phyloP scores from a whole-genome alignment of 2,113 vertebrate genomes.

The Notechis scutatus region DNA sequence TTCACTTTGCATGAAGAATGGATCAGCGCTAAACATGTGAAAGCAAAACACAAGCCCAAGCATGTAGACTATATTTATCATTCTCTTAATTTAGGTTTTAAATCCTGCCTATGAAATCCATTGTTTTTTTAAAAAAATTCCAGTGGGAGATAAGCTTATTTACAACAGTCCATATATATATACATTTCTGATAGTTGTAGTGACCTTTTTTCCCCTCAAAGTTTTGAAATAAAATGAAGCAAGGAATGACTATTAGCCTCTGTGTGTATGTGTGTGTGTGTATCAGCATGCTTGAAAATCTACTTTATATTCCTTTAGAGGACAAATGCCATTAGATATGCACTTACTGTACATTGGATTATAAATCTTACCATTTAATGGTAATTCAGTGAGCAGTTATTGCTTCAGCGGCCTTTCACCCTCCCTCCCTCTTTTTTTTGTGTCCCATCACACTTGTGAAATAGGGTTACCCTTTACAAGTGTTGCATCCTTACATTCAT shows the following conservation, averaged over 20 bases:
- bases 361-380: conserved; percentile 85
- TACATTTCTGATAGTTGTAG: not conserved
- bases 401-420: conserved; percentile 79
- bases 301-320: conserved; percentile 78
- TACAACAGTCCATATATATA: not conserved
- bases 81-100: conserved; percentile 49
- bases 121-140: not conserved
- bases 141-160: not conserved
- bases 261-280: not conserved
- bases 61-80: conserved; percentile 45
- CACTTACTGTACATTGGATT: conserved; percentile 78
- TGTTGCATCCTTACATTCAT: conserved; percentile 79
- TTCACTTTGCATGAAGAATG: conserved; percentile 51
- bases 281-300: conserved; percentile 56
- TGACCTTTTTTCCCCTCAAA: conserved; percentile 26
- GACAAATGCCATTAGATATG: conserved; percentile 83
- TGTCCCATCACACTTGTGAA: conserved; percentile 79
- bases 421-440: conserved; percentile 53
- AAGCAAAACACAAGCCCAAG: conserved; percentile 44
- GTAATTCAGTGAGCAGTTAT: conserved; percentile 81
- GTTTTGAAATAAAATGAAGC: conserved; percentile 47
- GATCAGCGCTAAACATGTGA: conserved; percentile 44
- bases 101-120: not conserved
- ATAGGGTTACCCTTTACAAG: conserved; percentile 83
- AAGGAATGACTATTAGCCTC: conserved; percentile 58